phyloP scores from a whole-genome alignment of 2,113 vertebrate genomes.

The Dicrurus megarhynchus region DNA sequence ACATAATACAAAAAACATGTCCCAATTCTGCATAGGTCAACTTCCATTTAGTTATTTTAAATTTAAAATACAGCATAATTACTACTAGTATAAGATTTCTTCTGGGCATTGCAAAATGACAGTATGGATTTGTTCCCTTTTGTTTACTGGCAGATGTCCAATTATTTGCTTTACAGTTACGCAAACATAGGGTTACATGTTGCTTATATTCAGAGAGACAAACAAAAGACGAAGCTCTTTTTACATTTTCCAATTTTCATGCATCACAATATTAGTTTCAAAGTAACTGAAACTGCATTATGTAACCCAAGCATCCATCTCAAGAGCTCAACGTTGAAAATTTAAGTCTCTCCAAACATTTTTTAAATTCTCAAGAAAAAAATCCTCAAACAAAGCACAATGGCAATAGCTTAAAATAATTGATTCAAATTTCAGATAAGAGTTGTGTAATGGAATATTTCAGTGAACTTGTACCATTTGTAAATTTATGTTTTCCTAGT shows the following conservation, averaged over 20 bases:
- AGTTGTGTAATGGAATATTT: not conserved
- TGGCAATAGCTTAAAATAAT: not conserved
- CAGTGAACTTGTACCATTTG: not conserved
- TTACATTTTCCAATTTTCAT: not conserved
- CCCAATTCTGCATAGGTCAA: not conserved
- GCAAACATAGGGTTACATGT: not conserved
- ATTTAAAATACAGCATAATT: not conserved
- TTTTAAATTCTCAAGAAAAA: not conserved
- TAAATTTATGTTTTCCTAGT: not conserved
- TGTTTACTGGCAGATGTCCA: not conserved
- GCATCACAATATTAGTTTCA: not conserved
- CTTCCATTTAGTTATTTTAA: not conserved
- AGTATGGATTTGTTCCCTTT: not conserved
- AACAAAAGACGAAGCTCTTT: not conserved
- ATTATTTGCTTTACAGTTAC: not conserved
- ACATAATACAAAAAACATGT: not conserved
- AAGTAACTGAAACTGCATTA: not conserved
- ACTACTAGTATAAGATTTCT: not conserved
- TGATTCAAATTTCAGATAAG: not conserved
- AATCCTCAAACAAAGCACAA: not conserved
- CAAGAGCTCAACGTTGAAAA: not conserved
- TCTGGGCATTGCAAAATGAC: not conserved
- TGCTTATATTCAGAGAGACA: not conserved
- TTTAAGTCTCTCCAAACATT: not conserved
- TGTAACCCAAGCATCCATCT: not conserved